Evolutionary conservation across 2,888 invertebrate species (phyloP).

Genomic region (Automeris io): DNA sequence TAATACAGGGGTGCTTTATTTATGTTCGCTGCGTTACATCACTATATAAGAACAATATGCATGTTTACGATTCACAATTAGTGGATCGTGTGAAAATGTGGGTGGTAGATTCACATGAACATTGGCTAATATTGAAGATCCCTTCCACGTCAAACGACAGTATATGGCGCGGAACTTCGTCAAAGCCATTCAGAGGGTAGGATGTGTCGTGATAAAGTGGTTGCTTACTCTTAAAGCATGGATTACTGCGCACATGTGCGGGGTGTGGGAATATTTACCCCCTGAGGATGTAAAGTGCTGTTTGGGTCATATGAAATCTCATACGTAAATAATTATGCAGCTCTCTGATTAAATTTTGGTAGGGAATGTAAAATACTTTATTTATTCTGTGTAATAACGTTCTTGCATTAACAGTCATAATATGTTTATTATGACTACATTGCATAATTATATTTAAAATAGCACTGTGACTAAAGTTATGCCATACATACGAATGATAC

Average conservation of each 20-base stretch:
- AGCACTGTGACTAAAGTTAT: no score
- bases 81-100: conserved; percentile 43
- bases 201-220: conserved; percentile 31
- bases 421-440: no score
- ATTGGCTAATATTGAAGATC: conserved; percentile 30
- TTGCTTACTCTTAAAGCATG: conserved; percentile 26
- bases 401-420: no score
- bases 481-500: no score
- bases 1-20: no score
- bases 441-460: no score
- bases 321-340: conserved; percentile 4
- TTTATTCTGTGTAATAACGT: background rate
- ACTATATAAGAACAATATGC: background rate
- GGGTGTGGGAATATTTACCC: conserved; percentile 48
- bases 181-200: conserved; percentile 22
- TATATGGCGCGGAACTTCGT: conserved; percentile 17
- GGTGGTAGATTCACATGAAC: conserved; percentile 50
- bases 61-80: background rate
- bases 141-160: conserved; percentile 25
- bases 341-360: background rate
- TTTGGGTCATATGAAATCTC: conserved; percentile 20
- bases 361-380: background rate
- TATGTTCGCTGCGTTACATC: no score
- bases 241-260: conserved; percentile 41
- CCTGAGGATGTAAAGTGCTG: conserved; percentile 38